Evolutionary conservation across 1,140 invertebrate species (phyloP).

Genomic region (Melipona quadrifasciata): DNA sequence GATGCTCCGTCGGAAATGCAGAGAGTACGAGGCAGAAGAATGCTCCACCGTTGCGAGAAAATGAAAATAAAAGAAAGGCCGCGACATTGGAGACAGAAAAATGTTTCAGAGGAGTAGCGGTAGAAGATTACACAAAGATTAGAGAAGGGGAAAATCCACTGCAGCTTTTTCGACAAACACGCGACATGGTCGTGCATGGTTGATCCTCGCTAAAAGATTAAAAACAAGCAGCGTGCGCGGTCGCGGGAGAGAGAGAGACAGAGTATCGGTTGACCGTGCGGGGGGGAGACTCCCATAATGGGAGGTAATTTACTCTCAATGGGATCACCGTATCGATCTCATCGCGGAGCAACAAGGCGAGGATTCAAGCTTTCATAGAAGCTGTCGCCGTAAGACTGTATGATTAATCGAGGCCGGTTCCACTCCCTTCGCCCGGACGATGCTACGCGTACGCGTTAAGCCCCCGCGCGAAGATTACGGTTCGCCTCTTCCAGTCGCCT

Average conservation of each 20-base stretch:
- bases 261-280: neutral
- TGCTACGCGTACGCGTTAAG: constrained; percentile 21
- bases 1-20: too few relatives aligned
- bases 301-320: constrained; percentile 39
- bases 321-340: constrained; percentile 44
- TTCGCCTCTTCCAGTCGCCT: neutral
- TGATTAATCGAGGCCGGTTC: constrained; percentile 38
- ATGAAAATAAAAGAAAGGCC: too few relatives aligned
- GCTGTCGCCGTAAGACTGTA: constrained; percentile 45
- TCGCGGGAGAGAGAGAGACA: too few relatives aligned
- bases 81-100: too few relatives aligned
- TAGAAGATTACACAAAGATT: too few relatives aligned
- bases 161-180: neutral
- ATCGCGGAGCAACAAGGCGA: constrained; percentile 27
- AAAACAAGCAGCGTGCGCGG: neutral
- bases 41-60: too few relatives aligned
- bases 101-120: too few relatives aligned
- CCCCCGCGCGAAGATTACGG: constrained; percentile 29
- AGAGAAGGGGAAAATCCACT: neutral
- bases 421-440: neutral
- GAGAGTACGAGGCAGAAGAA: too few relatives aligned
- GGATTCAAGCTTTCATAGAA: constrained; percentile 30
- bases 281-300: constrained; percentile 42
- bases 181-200: neutral
- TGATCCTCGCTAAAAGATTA: constrained; percentile 23